Base-by-base conservation (phyloP, 1,140 invertebrate genomes). In the Kradibia gibbosae region DNA sequence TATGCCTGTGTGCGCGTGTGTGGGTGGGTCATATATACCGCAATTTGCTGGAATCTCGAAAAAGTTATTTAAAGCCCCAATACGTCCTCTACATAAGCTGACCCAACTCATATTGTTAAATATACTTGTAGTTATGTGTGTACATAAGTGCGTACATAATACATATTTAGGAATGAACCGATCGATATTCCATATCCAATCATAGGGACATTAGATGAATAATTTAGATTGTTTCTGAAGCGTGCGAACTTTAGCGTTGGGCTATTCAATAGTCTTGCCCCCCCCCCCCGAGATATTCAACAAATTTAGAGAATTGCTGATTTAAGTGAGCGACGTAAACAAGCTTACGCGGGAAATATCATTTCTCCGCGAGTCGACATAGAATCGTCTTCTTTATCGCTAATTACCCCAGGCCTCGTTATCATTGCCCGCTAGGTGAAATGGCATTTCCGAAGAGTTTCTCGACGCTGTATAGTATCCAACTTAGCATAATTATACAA, bases 401-500 rank as follows among this genome's bases (percentile, higher is more conserved):
- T 36, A 36, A 62, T 62, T 62, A 53, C 50, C 50, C 22, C 50
- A 3, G 13, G 28, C 60, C 11, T 25, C 8, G 60, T 3, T n/a
- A 34, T 62, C 53, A 3, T 1, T n/a, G 53, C 53, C n/a, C 28
- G 3, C 10, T 53, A 10, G 20, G 15, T 13, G 42, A 45, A 45
- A 45, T 45, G 11, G 50, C 50, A 20, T 53, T 20, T 3, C 34
- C 60, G 60, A 25, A 25, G 3, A 15, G 60, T 17, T 31, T 1
- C 20, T 22, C 15, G 1, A 17, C 42, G 13, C 22, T 10, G 17
- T 39, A 72, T 48, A 70, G 25, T 42, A 1, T 3, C 42, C 70
- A 17, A 62, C 36, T 76, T 62, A 60, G 57, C 74, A 45, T 76
- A 76, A 76, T 76, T 48, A 76, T 62, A 55, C 57, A 62, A 76